Base-by-base conservation (phyloP, 2,113 vertebrate genomes). In the Cyprinodon tularosa region DNA sequence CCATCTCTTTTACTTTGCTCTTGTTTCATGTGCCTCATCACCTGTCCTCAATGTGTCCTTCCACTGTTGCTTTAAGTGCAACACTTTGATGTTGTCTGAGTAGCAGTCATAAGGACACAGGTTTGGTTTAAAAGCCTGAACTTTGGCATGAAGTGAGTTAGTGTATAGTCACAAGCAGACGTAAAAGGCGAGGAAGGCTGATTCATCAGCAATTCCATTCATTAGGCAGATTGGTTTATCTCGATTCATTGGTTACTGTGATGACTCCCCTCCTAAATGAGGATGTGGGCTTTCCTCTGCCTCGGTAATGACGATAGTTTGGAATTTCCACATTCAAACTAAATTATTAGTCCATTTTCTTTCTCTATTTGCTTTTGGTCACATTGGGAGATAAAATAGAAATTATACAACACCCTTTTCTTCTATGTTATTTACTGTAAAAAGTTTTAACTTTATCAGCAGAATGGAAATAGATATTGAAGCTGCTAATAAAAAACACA, bases 251-350 rank as follows among this genome's bases (percentile, higher is more conserved):
- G 83, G 83, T 83, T 87, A 60, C 81, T 65, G 78, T 91, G 48
- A 71, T 40, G 91, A 93, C 91, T 13, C 12, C 92, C 91, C 91
- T 90, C 91, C 93, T 94, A 76, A 85, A 74, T 62, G 93, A 93
- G 94, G 94, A 94, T 88, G 86, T 91, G 90, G 90, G 93, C 93
- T 88, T 92, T 93, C 82, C 92, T 94, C 93, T 90, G 93, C 86
- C 92, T 94, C 95, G 95, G 94, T 94, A 91, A 80, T 91, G 93
- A 95, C 94, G 93, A 93, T 93, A 94, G 93, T 91, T 93, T 93
- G 94, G 91, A 93, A 93, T 86, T 90, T 86, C 86, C 71, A 78
- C 84, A 91, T 89, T 74, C 73, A 71, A 76, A 85, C 79, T 84
- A 85, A 71, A 61, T 15, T 38, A 40, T 66, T 68, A 65, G 44